Evolutionary conservation across 2,888 invertebrate genomes (phyloP).

Genomic region (Pomacea canaliculata): DNA sequence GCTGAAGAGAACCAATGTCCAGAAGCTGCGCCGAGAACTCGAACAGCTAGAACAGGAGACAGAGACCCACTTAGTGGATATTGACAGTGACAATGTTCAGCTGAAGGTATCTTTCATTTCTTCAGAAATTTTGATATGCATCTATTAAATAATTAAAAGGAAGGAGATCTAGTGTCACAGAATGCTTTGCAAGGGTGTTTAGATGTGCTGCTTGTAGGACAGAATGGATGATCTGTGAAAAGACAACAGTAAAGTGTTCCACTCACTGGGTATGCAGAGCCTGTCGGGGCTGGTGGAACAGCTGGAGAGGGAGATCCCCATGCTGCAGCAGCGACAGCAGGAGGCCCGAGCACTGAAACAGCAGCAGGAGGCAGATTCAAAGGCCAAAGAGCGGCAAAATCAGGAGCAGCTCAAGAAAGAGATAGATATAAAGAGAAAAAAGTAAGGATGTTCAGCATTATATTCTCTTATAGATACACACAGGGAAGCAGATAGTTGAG

Average conservation of each 20-base stretch:
- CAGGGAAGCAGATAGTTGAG: no score
- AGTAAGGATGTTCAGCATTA: neutral
- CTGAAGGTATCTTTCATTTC: constrained; percentile 74
- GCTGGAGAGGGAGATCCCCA: constrained; percentile 35
- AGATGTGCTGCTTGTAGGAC: neutral
- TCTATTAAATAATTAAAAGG: no score
- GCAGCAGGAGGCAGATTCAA: constrained; percentile 38
- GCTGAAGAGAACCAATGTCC: constrained; percentile 81
- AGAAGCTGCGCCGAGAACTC: constrained; percentile 79
- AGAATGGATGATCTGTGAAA: no score
- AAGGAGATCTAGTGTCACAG: no score
- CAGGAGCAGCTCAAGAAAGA: constrained; percentile 38
- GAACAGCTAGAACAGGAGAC: constrained; percentile 70
- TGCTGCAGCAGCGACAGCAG: constrained; percentile 38
- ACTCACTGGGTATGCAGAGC: constrained; percentile 20
- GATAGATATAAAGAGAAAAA: constrained; percentile 30
- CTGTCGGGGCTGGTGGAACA: constrained; percentile 33
- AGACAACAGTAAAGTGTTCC: no score
- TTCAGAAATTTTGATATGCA: neutral
- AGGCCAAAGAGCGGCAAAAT: constrained; percentile 31
- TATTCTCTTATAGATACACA: no score
- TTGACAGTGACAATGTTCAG: constrained; percentile 84
- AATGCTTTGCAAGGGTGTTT: neutral
- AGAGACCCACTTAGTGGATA: constrained; percentile 83
- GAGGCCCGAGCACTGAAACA: constrained; percentile 41